Evolutionary conservation across 92 coral and sea anemone genomes (phyloP).

Genomic region (Palythoa caribaeorum): DNA sequence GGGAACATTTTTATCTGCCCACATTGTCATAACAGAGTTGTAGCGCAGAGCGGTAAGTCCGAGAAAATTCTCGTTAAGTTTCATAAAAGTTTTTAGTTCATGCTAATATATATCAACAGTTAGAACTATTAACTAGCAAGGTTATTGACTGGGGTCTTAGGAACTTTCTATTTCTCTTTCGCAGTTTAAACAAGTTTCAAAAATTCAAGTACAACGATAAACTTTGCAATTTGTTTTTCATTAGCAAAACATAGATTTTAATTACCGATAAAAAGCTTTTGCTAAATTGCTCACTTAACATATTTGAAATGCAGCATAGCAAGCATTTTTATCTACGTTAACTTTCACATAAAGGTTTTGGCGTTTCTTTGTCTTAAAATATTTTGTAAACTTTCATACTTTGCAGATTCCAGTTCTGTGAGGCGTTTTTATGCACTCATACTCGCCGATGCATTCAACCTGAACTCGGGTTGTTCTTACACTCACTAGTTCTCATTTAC

Average conservation of each 20-base stretch:
- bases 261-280: neutral
- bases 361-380: neutral
- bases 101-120: neutral
- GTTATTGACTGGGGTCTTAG: neutral
- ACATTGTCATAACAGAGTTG: constrained; percentile 63
- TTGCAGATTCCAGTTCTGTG: neutral
- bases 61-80: neutral
- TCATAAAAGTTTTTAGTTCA: neutral
- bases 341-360: neutral
- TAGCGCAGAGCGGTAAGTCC: constrained; percentile 64
- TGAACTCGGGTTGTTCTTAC: neutral
- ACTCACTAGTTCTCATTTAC: neutral
- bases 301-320: neutral
- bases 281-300: neutral
- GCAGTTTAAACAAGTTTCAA: neutral
- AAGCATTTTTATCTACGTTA: neutral
- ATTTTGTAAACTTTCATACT: neutral
- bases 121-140: neutral
- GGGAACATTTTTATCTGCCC: constrained; percentile 70
- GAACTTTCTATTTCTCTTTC: neutral
- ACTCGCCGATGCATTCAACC: neutral
- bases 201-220: neutral
- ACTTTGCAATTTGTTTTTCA: neutral
- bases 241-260: neutral
- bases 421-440: neutral